These are phyloP conservation scores for Pentalonia nigronervosa DNA, from an alignment of 1,140 invertebrate genomes.

Conservation along the genomic window DNA sequence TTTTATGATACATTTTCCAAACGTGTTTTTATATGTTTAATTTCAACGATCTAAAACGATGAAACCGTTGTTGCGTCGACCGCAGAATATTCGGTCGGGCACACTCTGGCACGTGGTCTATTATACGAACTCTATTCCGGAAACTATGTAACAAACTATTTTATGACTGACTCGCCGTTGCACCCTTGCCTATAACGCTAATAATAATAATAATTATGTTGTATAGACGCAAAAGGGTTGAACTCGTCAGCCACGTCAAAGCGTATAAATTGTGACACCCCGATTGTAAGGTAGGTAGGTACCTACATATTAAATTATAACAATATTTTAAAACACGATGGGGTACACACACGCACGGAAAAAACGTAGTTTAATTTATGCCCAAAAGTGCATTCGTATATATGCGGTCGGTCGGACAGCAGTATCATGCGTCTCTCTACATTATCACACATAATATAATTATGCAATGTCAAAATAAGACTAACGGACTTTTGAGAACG, in stretches of 20 bases:
- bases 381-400: too few relatives aligned
- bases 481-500: neutral
- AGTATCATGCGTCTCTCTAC: too few relatives aligned
- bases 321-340: neutral
- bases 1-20: too few relatives aligned
- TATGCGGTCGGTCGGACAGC: too few relatives aligned
- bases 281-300: neutral
- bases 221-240: neutral
- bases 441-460: neutral
- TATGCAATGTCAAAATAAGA: neutral
- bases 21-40: neutral
- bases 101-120: neutral
- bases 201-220: neutral
- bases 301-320: neutral
- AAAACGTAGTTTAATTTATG: neutral
- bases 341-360: neutral
- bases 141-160: slow-evolving; percentile 37
- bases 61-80: neutral
- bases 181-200: neutral
- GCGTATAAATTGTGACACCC: neutral
- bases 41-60: too few relatives aligned
- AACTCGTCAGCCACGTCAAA: neutral
- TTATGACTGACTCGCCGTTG: neutral
- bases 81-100: neutral
- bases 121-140: neutral